These are phyloP conservation scores for Cuculus canorus DNA, from an alignment of 2,797 vertebrate species.

Conservation along the genomic window DNA sequence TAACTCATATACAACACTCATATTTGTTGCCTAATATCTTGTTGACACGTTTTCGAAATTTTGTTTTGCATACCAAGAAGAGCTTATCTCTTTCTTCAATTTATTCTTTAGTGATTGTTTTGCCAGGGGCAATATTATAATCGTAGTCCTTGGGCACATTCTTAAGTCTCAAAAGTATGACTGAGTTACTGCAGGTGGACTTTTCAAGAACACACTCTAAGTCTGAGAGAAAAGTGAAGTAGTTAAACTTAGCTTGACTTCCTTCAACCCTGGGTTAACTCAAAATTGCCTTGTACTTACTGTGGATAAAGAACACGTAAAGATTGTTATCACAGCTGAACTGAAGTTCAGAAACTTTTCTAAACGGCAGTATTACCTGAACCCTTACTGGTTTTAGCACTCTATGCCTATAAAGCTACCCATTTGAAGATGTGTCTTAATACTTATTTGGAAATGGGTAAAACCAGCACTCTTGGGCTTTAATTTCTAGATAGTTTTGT, in stretches of 20 bases:
- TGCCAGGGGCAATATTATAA: neutral
- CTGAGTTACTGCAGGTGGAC: neutral
- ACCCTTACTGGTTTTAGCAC: neutral
- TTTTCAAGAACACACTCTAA: neutral
- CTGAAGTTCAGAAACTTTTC: neutral
- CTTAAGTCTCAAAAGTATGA: neutral
- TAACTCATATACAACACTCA: neutral
- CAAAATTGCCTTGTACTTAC: neutral
- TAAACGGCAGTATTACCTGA: neutral
- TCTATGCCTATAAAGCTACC: neutral
- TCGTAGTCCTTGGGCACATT: neutral
- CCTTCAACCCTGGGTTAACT: neutral
- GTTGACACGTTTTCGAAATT: neutral
- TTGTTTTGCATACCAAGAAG: neutral
- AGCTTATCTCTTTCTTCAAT: neutral
- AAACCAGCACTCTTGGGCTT: neutral
- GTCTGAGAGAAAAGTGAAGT: neutral
- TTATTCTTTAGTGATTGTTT: neutral
- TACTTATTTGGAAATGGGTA: neutral
- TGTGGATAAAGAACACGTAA: neutral
- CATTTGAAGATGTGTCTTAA: neutral
- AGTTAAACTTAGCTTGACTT: neutral
- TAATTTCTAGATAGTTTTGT: constrained; percentile 27
- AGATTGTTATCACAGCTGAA: neutral
- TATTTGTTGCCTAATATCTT: neutral